Percentiles rank a stretch among this genome's conserved stretches.
phyloP scores from a whole-genome alignment of 2,888 invertebrate species.

The Torymus aiolomorphi region DNA sequence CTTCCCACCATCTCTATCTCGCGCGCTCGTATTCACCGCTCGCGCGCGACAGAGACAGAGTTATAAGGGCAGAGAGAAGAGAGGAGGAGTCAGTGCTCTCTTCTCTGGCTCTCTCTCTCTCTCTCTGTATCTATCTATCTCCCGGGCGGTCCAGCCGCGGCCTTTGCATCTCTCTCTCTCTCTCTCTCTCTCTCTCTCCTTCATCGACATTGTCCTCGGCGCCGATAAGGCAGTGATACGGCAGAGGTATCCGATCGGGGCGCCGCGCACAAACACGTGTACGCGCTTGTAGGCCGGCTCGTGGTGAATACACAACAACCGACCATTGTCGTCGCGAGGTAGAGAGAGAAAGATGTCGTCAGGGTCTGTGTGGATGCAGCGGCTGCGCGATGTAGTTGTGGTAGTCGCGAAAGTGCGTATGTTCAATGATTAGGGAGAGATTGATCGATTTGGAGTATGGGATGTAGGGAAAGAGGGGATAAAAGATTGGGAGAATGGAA shows the following conservation, averaged over 20 bases:
- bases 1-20: slow-evolving; percentile 50
- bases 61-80: slow-evolving; percentile 1
- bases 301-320: too few relatives aligned
- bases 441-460: too few relatives aligned
- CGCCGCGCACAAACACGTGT: not conserved
- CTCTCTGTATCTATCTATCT: slow-evolving; percentile 38
- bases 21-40: slow-evolving; percentile 25
- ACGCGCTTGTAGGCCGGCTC: too few relatives aligned
- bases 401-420: too few relatives aligned
- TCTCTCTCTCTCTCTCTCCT: slow-evolving; percentile 11
- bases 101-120: too few relatives aligned
- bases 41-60: slow-evolving; percentile 16
- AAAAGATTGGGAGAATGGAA: too few relatives aligned
- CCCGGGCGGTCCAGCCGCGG: slow-evolving; percentile 58
- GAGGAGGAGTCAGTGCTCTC: not conserved
- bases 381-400: too few relatives aligned
- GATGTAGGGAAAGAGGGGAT: too few relatives aligned
- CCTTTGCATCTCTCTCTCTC: not conserved
- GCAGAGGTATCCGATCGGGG: slow-evolving; percentile 26
- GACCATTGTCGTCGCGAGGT: not conserved
- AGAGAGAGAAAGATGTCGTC: slow-evolving; percentile 62
- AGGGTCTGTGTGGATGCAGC: too few relatives aligned
- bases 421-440: too few relatives aligned
- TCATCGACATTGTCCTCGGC: not conserved
- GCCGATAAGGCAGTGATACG: slow-evolving; percentile 42